Evolutionary conservation across 2,113 vertebrate genomes (phyloP), one percentile per base, ranked within the genome.

Genomic region (Megaleporinus macrocephalus): DNA sequence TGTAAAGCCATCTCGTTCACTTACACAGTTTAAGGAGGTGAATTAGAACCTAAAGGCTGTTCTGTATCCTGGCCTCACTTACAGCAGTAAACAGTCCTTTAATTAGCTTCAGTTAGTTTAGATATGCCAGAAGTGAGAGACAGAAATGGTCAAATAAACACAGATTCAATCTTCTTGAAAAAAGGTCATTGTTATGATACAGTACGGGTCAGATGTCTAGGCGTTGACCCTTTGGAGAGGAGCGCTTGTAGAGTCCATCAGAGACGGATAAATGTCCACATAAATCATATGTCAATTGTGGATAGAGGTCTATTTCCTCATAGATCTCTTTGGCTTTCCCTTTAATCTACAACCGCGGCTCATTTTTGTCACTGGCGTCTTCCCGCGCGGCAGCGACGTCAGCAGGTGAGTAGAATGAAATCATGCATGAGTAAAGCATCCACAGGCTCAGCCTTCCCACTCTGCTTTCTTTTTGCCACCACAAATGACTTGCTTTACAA

Each of bases 401-500:
- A 70, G 30, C 33, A 44, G 66, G 33, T 5, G n/a, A 70, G 66
- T 22, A 66, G n/a, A 36, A 70, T 69, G 51, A 79, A 59, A 41
- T 71, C 51, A 79, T 72, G 24, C 68, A 47, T 61, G 36, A 61
- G 18, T 79, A 44, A 79, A 71, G 29, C 63, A 62, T 70, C 62
- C 44, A 26, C 24, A 80, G n/a, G n/a, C 36, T 81, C 29, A 15
- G 79, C 44, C 71, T 61, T 63, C 73, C 68, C 26, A 20, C 62
- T 59, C 33, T 1, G 66, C 76, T 79, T 73, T 74, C 69, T 59
- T 72, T 80, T 59, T 68, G 57, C 73, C 57, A 65, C 70, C 73
- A 73, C 73, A 81, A 53, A 81, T 68, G 57, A 81, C 20, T 73
- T 73, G 26, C 47, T 83, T 86, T 76, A 83, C 66, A 73, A 82